Conservation (phyloP, 1,140 invertebrate genomes). For the Drosophila tropicalis region DNA sequence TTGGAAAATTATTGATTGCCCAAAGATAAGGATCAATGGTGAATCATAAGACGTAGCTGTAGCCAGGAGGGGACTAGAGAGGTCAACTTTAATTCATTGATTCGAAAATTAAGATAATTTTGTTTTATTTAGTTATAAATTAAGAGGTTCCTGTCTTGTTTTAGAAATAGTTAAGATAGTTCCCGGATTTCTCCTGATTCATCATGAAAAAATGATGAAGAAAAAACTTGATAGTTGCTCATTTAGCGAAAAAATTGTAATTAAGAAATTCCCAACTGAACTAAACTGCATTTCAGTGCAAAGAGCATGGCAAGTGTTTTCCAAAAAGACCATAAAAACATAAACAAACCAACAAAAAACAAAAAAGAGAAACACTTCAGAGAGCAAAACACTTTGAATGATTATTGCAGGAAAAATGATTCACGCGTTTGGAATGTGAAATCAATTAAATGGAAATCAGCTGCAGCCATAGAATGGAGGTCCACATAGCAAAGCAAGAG, state of each 20-base stretch:
- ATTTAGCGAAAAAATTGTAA: not conserved
- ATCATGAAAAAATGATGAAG: too few species aligned
- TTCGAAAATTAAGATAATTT: too few species aligned
- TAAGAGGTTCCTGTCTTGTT: too few species aligned
- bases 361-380: slow-evolving; percentile 12
- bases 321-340: slow-evolving; percentile 1
- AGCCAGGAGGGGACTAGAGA: too few species aligned
- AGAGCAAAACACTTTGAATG: slow-evolving; percentile 6
- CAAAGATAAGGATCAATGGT: too few species aligned
- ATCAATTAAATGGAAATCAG: slow-evolving; percentile 71
- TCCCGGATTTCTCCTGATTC: too few species aligned
- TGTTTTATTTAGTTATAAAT: too few species aligned
- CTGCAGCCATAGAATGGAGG: slow-evolving; percentile 22
- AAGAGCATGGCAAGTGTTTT: not conserved
- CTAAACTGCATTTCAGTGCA: not conserved
- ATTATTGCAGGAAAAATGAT: slow-evolving; percentile 36
- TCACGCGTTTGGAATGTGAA: slow-evolving; percentile 63
- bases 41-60: too few species aligned
- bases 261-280: too few species aligned
- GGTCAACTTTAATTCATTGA: too few species aligned
- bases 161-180: too few species aligned
- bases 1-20: not conserved
- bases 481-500: slow-evolving; percentile 18
- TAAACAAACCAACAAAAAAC: not conserved
- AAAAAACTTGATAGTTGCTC: not conserved